These are phyloP conservation scores for Aythya baeri DNA, from an alignment of 2,113 vertebrate species.

Conservation along the genomic window DNA sequence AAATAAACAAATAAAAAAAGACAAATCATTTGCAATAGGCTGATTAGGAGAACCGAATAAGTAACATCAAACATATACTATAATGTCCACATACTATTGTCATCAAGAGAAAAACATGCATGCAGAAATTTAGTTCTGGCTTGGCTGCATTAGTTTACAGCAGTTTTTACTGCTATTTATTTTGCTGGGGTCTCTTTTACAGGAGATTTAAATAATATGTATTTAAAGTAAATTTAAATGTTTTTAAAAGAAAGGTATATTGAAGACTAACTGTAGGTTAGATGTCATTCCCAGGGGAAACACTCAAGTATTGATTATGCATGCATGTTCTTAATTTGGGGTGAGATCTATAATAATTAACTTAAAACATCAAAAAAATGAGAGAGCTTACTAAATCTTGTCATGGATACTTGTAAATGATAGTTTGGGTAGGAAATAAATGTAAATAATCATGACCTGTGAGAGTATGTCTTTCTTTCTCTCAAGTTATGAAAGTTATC, in stretches of 20 bases:
- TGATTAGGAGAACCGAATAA: neutral
- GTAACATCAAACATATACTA: neutral
- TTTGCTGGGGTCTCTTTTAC: neutral
- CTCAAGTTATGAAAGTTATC: neutral
- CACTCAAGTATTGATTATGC: neutral
- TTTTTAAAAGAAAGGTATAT: neutral
- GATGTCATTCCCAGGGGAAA: neutral
- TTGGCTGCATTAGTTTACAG: neutral
- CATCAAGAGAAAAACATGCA: neutral
- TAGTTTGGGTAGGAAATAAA: neutral
- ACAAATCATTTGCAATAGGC: neutral
- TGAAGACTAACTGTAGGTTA: neutral
- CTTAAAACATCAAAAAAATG: neutral
- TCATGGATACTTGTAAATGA: neutral
- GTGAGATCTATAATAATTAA: neutral
- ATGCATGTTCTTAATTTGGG: neutral
- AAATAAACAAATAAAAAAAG: neutral
- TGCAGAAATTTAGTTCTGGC: neutral
- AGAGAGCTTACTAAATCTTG: neutral
- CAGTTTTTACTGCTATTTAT: neutral
- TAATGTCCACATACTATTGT: neutral
- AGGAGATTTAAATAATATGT: neutral
- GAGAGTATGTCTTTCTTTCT: neutral
- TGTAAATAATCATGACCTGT: neutral
- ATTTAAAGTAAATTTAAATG: neutral